Base-by-base conservation (phyloP, 2,888 invertebrate genomes). In the Drosophila ustulata region DNA sequence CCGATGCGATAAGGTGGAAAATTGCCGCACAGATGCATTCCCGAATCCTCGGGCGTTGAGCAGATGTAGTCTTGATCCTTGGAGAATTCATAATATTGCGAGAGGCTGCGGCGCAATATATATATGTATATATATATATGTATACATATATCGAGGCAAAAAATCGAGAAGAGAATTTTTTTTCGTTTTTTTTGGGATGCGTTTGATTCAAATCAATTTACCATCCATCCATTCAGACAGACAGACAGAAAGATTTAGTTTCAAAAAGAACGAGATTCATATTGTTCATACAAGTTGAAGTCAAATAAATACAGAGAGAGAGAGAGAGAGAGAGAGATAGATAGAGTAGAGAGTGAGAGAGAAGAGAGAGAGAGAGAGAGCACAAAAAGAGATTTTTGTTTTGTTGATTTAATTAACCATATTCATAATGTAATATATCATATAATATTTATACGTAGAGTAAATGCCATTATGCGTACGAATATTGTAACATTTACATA, bases 11-110 rank as follows among this genome's bases (percentile, higher is more conserved):
- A 95, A 18, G 97, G 96, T 65, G 98, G 97, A 83, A 99, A 95
- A 91, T 96, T 94, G 56, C 94, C 94, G 92, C 99, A 99, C 43
- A 94, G 93, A 92, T 99, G 98, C 98, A 99, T 98, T 34, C 99
- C 99, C 76, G 96, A 97, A 92, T 98, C 97, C 83, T 97, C 97
- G 37, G 96, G 96, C 83, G 96, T 95, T 78, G 98, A 97, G 93
- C 99, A 99, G 90, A 99, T 99, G 93, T 98, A 99, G 93, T 99
- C 99, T 93, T 97, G 95, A 90, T 97, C 97, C 93, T 96, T 96
- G 68, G 96, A 95, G 93, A 96, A 95, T 93, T 96, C 96, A 94
- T 97, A 98, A 94, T 96, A 97, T 91, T 96, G 95, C 88, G 97
- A 96, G 91, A 94, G 94, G 93, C 95, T 95, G 75, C 47, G 32